Conservation (phyloP, 2,113 vertebrate species). For the Hypanus sabinus region DNA sequence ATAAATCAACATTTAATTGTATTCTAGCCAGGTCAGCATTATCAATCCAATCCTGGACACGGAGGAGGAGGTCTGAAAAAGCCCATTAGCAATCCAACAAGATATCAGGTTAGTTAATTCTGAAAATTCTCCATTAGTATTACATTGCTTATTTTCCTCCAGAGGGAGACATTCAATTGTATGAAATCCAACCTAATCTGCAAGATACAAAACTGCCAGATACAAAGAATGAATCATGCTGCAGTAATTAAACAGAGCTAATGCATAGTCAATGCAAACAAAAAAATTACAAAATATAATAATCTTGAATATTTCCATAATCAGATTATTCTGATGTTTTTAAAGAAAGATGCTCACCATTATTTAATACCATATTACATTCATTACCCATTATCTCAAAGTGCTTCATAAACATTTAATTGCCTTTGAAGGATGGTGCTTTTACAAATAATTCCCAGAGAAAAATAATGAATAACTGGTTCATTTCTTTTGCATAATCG, state of each 20-base stretch:
- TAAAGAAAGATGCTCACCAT: background rate
- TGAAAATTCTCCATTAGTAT: background rate
- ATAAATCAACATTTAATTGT: slow-evolving; percentile 30
- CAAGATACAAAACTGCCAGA: background rate
- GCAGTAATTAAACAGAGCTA: background rate
- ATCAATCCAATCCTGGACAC: slow-evolving; percentile 63
- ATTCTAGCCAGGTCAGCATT: slow-evolving; percentile 68
- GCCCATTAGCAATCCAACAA: slow-evolving; percentile 78
- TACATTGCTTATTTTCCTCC: background rate
- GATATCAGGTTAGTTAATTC: slow-evolving; percentile 74
- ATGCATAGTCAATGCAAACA: background rate
- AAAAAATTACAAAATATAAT: background rate
- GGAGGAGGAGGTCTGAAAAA: slow-evolving; percentile 71
- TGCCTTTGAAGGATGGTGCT: background rate
- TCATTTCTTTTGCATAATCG: background rate
- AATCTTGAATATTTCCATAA: background rate
- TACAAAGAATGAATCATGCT: background rate
- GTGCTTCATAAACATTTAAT: background rate
- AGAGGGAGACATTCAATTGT: background rate
- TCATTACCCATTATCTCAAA: background rate
- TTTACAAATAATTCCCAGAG: background rate
- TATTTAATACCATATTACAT: background rate
- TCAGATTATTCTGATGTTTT: background rate
- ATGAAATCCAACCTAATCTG: background rate
- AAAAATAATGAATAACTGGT: background rate